Conservation (phyloP, 2,113 vertebrate species). For the Chionis minor region DNA sequence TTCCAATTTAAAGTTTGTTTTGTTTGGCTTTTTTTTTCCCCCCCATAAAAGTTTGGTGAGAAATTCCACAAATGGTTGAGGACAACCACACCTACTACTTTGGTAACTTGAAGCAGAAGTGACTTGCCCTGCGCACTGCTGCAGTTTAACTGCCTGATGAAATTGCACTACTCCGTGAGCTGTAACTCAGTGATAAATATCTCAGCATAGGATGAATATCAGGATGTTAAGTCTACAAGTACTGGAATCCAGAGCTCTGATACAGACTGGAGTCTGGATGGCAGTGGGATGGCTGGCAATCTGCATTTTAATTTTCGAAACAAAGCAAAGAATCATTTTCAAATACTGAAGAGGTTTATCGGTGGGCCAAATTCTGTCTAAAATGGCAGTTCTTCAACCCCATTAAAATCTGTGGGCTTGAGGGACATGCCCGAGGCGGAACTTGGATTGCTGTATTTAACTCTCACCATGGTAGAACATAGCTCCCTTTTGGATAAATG, state of each 20-base stretch:
- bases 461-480: background rate
- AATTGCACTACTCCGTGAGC: background rate
- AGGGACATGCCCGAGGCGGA: background rate
- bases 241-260: background rate
- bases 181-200: background rate
- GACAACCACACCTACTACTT: background rate
- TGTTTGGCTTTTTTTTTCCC: background rate
- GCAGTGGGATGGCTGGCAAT: background rate
- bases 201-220: background rate
- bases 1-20: background rate
- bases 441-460: background rate
- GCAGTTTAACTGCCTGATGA: background rate
- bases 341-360: background rate
- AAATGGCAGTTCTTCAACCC: background rate
- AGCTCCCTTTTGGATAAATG: background rate
- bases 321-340: background rate
- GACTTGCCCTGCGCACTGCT: background rate
- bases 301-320: background rate
- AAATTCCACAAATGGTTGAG: constrained; percentile 43
- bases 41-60: background rate
- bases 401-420: background rate
- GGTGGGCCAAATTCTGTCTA: background rate
- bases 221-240: background rate
- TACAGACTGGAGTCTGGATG: background rate
- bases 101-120: background rate